A percentile compares a stretch with the other conserved stretches of the same genome.
Evolutionary conservation across 2,797 vertebrate genomes (phyloP).

Genomic region (Botia kubotai): DNA sequence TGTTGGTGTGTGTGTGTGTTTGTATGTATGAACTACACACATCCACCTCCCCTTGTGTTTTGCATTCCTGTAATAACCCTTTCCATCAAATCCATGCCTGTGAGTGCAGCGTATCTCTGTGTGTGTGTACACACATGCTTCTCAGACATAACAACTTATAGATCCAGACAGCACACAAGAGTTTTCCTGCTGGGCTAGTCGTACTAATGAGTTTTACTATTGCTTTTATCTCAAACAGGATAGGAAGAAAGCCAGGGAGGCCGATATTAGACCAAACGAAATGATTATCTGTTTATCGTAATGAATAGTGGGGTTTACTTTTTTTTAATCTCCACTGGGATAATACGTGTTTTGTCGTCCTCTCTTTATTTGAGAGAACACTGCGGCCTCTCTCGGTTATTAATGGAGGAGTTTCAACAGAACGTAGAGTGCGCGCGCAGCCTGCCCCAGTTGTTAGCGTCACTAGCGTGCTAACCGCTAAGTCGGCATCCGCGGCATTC

Average conservation of each 20-base stretch:
- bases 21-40: not conserved
- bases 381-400: not conserved
- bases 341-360: not conserved
- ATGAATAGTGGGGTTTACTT: constrained; percentile 10
- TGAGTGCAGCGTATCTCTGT: not conserved
- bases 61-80: not conserved
- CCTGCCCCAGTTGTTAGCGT: not conserved
- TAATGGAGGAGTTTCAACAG: not conserved
- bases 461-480: not conserved
- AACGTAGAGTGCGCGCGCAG: too few species aligned
- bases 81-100: not conserved
- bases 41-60: not conserved
- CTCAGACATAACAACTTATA: constrained; percentile 22
- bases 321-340: not conserved
- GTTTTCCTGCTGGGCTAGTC: constrained; percentile 25
- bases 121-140: not conserved
- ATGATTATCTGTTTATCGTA: constrained; percentile 31
- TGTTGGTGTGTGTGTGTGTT: constrained; percentile 1
- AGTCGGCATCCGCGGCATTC: not conserved
- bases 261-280: constrained; percentile 8
- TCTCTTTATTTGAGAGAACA: not conserved
- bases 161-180: constrained; percentile 12
- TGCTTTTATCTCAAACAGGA: constrained; percentile 31
- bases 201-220: constrained; percentile 23
- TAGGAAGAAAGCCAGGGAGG: not conserved